phyloP scores from a whole-genome alignment of 2,888 invertebrate species.

The Tenthredo distinguenda region DNA sequence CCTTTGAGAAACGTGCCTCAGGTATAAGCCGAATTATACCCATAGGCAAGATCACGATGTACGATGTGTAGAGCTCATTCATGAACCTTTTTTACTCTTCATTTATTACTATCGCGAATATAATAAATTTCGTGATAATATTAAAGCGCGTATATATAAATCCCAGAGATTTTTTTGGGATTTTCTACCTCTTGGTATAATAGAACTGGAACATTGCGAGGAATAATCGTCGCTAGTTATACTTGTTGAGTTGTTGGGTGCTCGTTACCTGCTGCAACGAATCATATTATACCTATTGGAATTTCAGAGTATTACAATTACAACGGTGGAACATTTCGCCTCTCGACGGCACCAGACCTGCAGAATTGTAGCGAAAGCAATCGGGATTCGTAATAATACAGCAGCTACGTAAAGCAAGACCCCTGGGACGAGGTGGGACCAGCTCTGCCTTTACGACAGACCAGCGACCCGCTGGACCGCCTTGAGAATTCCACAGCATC shows the following conservation, averaged over 20 bases:
- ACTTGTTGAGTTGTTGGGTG: background rate
- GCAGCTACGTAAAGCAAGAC: background rate
- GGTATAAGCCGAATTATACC: background rate
- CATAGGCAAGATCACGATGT: background rate
- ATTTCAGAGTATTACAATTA: background rate
- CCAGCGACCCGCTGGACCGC: background rate
- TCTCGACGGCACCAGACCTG: background rate
- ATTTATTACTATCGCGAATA: no score
- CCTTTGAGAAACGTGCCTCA: background rate
- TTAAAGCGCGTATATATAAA: no score
- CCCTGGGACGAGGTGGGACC: background rate
- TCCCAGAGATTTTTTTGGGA: no score
- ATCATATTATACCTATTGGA: background rate
- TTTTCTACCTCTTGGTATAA: no score
- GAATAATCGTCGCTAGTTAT: background rate
- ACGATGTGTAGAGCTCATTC: background rate
- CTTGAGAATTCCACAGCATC: background rate
- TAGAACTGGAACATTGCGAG: background rate
- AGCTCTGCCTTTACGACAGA: background rate
- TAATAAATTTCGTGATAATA: background rate
- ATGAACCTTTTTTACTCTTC: background rate
- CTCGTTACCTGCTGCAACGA: background rate
- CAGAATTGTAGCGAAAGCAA: background rate
- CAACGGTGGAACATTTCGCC: background rate
- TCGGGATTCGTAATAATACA: slow-evolving; percentile 22